phyloP scores from a whole-genome alignment of 1,140 invertebrate genomes.

The Chelonus insularis region DNA sequence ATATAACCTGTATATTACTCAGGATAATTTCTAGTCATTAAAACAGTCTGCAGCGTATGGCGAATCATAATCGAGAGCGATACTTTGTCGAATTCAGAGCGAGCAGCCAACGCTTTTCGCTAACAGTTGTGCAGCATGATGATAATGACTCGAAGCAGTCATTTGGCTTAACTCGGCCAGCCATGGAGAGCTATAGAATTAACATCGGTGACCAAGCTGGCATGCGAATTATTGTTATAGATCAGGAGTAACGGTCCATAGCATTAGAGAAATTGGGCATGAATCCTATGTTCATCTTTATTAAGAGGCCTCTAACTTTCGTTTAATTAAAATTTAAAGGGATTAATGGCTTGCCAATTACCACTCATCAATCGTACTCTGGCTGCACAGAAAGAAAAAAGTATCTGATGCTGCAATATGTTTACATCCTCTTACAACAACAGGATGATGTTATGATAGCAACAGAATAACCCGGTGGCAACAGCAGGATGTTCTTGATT shows the following conservation, averaged over 20 bases:
- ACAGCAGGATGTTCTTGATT: too few species aligned
- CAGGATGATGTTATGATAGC: too few species aligned
- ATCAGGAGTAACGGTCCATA: conserved; percentile 42
- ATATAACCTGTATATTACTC: neutral
- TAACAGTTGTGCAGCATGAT: neutral
- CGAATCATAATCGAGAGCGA: neutral
- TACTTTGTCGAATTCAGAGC: neutral
- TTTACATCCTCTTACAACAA: too few species aligned
- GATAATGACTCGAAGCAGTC: conserved; percentile 23
- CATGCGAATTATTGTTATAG: conserved; percentile 33
- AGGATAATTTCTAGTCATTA: neutral
- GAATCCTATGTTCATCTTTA: conserved; percentile 38
- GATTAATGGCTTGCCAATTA: too few species aligned
- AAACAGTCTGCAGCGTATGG: neutral
- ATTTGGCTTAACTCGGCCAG: conserved; percentile 3
- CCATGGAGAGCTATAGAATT: conserved; percentile 38
- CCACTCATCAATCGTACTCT: too few species aligned
- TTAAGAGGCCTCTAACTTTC: conserved; percentile 25
- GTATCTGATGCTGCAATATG: too few species aligned
- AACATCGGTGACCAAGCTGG: conserved; percentile 37
- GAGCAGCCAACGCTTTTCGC: conserved; percentile 1
- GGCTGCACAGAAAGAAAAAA: too few species aligned
- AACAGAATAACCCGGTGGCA: too few species aligned
- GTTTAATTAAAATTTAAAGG: too few species aligned
- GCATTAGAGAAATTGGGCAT: conserved; percentile 40